These are phyloP conservation scores for Pyrochroa serraticornis DNA, from an alignment of 2,888 invertebrate genomes.

Conservation along the genomic window DNA sequence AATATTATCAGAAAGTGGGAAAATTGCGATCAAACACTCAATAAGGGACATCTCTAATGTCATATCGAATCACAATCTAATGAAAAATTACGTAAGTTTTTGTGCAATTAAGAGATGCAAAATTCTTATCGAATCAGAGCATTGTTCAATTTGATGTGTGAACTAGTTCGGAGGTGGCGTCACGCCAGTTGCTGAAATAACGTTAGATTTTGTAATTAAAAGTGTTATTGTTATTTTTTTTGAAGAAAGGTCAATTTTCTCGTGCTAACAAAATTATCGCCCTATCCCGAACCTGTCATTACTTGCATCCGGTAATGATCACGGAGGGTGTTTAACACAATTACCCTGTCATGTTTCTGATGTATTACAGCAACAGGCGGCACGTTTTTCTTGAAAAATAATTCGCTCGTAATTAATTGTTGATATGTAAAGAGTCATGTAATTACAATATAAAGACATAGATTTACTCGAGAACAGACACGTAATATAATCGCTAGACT, in stretches of 20 bases:
- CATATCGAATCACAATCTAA: background rate
- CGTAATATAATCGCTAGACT: background rate
- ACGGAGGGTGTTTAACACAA: too few species aligned
- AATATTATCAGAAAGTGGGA: background rate
- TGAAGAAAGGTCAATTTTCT: too few species aligned
- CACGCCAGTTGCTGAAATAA: too few species aligned
- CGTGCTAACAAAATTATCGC: too few species aligned
- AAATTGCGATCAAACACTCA: background rate
- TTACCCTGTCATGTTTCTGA: too few species aligned
- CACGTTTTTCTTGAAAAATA: background rate
- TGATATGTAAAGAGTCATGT: background rate
- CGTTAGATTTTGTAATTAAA: too few species aligned
- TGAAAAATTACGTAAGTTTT: slow-evolving; percentile 2
- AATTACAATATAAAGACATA: background rate
- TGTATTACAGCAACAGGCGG: too few species aligned
- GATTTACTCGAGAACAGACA: background rate
- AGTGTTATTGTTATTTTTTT: too few species aligned
- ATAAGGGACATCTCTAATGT: background rate
- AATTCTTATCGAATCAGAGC: background rate
- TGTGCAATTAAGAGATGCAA: background rate
- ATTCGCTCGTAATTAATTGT: background rate
- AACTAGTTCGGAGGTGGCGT: too few species aligned
- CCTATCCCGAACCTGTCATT: too few species aligned
- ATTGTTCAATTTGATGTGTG: background rate
- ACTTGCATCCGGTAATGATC: too few species aligned